Evolutionary conservation across 2,113 vertebrate genomes (phyloP), one percentile per base, ranked within the genome.

Genomic region (Entomyzon cyanotis): DNA sequence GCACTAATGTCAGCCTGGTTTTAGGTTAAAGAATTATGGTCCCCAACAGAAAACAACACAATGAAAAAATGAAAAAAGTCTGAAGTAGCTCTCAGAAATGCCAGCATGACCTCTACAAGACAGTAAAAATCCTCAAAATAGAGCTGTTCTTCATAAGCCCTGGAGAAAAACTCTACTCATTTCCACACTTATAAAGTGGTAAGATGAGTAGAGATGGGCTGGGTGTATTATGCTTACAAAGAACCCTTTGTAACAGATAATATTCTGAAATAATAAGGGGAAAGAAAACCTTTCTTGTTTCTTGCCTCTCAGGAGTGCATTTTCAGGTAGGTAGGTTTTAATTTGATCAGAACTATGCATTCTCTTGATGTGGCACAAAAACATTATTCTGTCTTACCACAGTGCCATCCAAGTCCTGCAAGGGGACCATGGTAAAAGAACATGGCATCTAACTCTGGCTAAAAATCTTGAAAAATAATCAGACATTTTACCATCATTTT

Each of bases 31-130:
- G 67, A 88, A 67, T 83, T 96, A 79, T 35, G 95, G 63, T 79
- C 52, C 79, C 64, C 87, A 92, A 41, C 18, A 95, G 84, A 94
- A 97, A 97, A 81, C 56, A 93, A 83, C 47, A 77, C 95, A 82
- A 94, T 95, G 89, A 95, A 94, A 95, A 87, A 74, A 18, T 8
- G 10, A 37, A 37, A 37, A 37, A 87, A 81, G 49, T 87, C 56
- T 95, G 92, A 94, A 97, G 95, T 14, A 94, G 69, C 58, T 88
- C 84, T 96, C 75, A 85, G 87, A 96, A 97, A 97, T 95, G 87
- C 74, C 90, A 96, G 87, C 30, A 42, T 96, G 82, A 96, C 59
- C 84, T 95, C 89, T 47, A 74, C 44, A 73, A 89, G 4, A 39
- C 95, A 92, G 58, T 91, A 96, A 94, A 94, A 91, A 63, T 33